Base-by-base conservation (phyloP, 2,888 invertebrate species). In the Steinernema carpocapsae region DNA sequence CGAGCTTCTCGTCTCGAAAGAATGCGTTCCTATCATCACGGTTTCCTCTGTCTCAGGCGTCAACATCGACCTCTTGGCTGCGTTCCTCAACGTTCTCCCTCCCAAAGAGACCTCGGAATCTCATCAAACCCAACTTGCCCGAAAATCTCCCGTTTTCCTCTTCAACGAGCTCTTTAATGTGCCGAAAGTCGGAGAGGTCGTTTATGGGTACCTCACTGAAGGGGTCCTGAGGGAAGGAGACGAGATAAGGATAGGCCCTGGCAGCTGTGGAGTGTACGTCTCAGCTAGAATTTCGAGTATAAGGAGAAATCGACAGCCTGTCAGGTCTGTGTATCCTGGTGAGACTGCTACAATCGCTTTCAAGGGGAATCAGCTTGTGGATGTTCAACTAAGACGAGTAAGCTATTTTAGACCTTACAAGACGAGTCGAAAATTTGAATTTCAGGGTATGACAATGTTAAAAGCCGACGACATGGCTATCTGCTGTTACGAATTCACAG, bases 331-430 rank as follows among this genome's bases (percentile, higher is more conserved):
- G 1, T 91, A 93, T 77, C 94, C 94, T 0, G 94, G 94, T 0
- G 95, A 96, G 88, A 93, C 94, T 81, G 95, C 95, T 0, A 93
- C 94, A 1, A 88, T 94, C 51, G 92, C 93, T 29, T 88, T 95
- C 3, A 91, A 91, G 82, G 81, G 79, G 10, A 43, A 45, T 22
- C 19, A 19, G 12, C 51, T 76, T 10, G 74, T 72, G 26, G 73
- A 72, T n/a, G 70, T 77, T 0, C 64, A 32, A 0, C 52, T 88
- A 22, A 82, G 89, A 79, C 88, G 88, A 86, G 89, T 88, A 74
- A 77, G 77, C 74, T 64, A n/a, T n/a, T n/a, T n/a, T n/a, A n/a
- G n/a, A n/a, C n/a, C n/a, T n/a, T n/a, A 71, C 24, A 72, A 51
- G 43, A 19, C n/a, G 24, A 74, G 1, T 46, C 1, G 2, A 0